Evolutionary conservation across 2,888 invertebrate genomes (phyloP).

Genomic region (Acronicta psi): DNA sequence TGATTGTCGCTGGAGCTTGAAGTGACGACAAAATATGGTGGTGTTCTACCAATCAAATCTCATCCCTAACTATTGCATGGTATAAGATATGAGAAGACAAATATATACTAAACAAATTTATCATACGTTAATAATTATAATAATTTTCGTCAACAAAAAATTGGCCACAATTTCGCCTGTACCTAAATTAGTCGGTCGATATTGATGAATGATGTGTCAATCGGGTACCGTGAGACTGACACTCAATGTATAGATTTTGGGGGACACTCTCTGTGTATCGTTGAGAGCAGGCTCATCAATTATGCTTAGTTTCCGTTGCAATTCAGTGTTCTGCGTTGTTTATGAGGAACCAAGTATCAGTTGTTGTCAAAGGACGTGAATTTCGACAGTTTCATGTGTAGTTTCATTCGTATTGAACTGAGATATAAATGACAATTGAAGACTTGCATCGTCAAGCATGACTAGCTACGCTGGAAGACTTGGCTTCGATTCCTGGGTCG

Average conservation of each 20-base stretch:
- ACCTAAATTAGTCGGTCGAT: constrained; percentile 20
- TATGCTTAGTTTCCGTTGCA: constrained; percentile 47
- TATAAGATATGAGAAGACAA: too few species aligned
- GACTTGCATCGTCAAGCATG: too few species aligned
- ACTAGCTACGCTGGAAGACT: too few species aligned
- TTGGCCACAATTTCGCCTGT: background rate
- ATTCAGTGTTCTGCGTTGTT: constrained; percentile 39
- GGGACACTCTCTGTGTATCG: constrained; percentile 21
- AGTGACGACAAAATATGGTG: too few species aligned
- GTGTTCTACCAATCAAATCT: too few species aligned
- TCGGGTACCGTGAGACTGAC: constrained; percentile 14
- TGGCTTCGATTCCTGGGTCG: too few species aligned
- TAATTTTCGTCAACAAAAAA: constrained; percentile 3
- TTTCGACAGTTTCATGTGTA: constrained; percentile 10
- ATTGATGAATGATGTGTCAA: constrained; percentile 47
- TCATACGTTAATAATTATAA: too few species aligned
- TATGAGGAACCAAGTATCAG: constrained; percentile 21
- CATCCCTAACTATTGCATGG: too few species aligned
- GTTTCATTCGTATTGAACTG: background rate
- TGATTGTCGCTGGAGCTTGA: too few species aligned
- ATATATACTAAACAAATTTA: too few species aligned
- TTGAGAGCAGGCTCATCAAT: constrained; percentile 48
- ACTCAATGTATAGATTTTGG: constrained; percentile 29
- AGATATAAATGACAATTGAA: background rate
- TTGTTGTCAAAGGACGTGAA: constrained; percentile 17